A percentile compares a stretch with the other conserved stretches of the same genome.
Conservation (phyloP, 1,140 invertebrate genomes). For the Platorchestia sp. region DNA sequence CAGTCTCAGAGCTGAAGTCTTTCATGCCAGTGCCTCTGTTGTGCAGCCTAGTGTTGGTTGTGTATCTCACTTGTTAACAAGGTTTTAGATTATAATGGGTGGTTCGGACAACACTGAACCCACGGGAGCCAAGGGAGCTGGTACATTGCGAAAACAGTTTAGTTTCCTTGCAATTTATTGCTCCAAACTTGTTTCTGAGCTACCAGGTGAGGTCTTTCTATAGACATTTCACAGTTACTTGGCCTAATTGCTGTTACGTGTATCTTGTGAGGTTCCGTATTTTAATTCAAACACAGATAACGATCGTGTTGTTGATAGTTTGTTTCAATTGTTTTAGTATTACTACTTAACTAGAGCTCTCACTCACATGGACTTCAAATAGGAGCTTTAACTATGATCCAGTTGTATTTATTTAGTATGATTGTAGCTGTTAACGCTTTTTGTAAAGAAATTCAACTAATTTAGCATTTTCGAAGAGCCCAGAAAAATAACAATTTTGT, state of each 20-base stretch:
- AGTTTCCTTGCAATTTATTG: conserved; percentile 35
- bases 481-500: too few species aligned
- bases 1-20: not conserved
- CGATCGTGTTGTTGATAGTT: too few species aligned
- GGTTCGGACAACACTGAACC: conserved; percentile 13
- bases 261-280: too few species aligned
- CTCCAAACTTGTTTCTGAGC: conserved; percentile 24
- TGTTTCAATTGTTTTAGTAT: too few species aligned
- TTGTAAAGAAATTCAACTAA: too few species aligned
- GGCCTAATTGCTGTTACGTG: not conserved
- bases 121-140: conserved; percentile 3
- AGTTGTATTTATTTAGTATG: too few species aligned
- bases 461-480: too few species aligned
- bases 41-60: not conserved
- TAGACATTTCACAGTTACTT: not conserved
- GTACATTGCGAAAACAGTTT: conserved; percentile 24
- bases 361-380: too few species aligned
- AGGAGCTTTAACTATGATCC: too few species aligned
- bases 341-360: too few species aligned
- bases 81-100: not conserved
- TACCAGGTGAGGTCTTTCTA: not conserved
- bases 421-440: too few species aligned
- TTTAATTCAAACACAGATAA: too few species aligned
- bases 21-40: not conserved
- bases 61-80: not conserved